Base-by-base conservation (phyloP, 2,797 vertebrate genomes). In the Gouania willdenowi region DNA sequence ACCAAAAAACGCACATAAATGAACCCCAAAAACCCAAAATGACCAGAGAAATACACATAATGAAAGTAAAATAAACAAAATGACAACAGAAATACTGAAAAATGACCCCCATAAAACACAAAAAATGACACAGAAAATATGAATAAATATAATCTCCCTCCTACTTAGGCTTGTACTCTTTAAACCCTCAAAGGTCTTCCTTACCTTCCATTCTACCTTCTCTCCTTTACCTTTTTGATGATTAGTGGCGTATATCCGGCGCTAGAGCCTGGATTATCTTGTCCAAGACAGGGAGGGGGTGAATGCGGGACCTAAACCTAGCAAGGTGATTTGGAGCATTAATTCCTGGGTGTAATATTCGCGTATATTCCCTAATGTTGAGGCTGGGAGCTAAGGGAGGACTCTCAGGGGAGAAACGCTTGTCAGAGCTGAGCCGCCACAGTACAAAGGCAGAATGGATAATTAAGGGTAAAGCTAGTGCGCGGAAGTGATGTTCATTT, bases 281-380 rank as follows among this genome's bases (percentile, higher is more conserved):
- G 83, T 87, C 84, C 75, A 67, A 73, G 78, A 68, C 71, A 74
- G 60, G 69, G 79, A 71, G 78, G 72, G 74, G n/a, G 62, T 72
- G 55, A 50, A 30, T 37, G 65, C 17, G 40, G 63, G 66, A 71
- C 76, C 79, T 81, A 84, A 86, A 83, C 82, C 77, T 76, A 72
- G 84, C 78, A 77, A 87, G 79, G 83, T 84, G 83, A 85, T 86
- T 83, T 85, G 67, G 79, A 83, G 66, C 65, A 48, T 83, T 90
- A 87, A 90, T 88, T 87, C 82, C 79, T 74, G 75, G 77, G 69
- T 84, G 86, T 88, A 89, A 90, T 88, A 89, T 88, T 87, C 81
- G 79, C 77, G 86, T 82, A 85, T 87, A 83, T 87, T 86, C 75
- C 79, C 77, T 79, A 72, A 84, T 81, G 80, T 82, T 81, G 75